Evolutionary conservation across 2,888 invertebrate genomes (phyloP).

Genomic region (Acleris sparsana): DNA sequence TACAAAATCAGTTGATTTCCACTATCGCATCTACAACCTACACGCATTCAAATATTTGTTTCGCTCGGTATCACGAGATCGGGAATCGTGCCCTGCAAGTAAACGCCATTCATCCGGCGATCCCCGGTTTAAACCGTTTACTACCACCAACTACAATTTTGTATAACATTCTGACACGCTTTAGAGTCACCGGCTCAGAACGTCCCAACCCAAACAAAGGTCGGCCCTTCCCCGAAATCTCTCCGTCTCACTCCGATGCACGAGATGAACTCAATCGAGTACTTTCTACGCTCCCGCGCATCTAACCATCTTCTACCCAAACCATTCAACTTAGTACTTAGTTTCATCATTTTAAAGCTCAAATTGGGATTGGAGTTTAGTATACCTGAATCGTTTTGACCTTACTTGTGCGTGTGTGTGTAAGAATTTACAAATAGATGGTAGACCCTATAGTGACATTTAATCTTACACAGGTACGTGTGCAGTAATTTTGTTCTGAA

Average conservation of each 20-base stretch:
- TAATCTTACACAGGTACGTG: too few relatives aligned
- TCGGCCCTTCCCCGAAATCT: slow-evolving; percentile 50
- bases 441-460: too few relatives aligned
- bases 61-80: slow-evolving; percentile 41
- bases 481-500: too few relatives aligned
- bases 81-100: slow-evolving; percentile 43
- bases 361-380: slow-evolving; percentile 2
- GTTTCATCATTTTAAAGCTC: not conserved
- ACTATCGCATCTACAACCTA: slow-evolving; percentile 21
- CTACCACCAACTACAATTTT: too few relatives aligned
- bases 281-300: slow-evolving; percentile 71
- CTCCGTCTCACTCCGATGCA: slow-evolving; percentile 47
- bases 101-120: slow-evolving; percentile 46
- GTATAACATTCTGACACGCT: too few relatives aligned
- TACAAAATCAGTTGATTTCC: too few relatives aligned
- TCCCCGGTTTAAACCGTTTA: slow-evolving; percentile 21
- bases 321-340: slow-evolving; percentile 39
- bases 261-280: slow-evolving; percentile 28
- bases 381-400: too few relatives aligned
- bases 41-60: slow-evolving; percentile 27
- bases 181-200: too few relatives aligned
- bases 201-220: slow-evolving; percentile 45
- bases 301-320: slow-evolving; percentile 46
- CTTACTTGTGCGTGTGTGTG: too few relatives aligned
- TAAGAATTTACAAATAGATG: too few relatives aligned